A percentile compares a stretch with the other conserved stretches of the same genome.
Evolutionary conservation across 2,113 vertebrate species (phyloP).

Genomic region (Platichthys stellatus): DNA sequence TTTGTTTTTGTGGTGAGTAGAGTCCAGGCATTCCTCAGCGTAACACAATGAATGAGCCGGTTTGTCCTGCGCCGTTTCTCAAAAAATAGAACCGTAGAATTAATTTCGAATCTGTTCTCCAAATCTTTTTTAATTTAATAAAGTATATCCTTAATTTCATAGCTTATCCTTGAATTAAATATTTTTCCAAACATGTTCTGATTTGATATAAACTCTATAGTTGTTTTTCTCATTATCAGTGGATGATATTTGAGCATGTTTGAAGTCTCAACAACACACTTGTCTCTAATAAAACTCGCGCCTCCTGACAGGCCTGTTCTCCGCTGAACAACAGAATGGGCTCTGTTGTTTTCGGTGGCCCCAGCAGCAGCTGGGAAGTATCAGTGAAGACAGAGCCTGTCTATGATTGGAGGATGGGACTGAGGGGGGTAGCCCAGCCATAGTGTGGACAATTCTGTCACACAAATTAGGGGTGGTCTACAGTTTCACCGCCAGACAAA

Average conservation of each 20-base stretch:
- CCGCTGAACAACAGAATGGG: conserved; percentile 92
- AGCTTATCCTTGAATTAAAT: background rate
- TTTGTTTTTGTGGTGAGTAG: conserved; percentile 91
- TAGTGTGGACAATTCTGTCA: conserved; percentile 82
- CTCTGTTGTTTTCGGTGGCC: conserved; percentile 91
- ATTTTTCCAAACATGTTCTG: background rate
- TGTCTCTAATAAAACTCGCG: conserved; percentile 91
- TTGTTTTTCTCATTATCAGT: conserved; percentile 85
- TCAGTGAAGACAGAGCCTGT: conserved; percentile 91
- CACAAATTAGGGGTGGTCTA: conserved; percentile 83
- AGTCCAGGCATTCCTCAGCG: conserved; percentile 90
- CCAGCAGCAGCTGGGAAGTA: conserved; percentile 93
- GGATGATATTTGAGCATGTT: conserved; percentile 91
- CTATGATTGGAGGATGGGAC: conserved; percentile 87
- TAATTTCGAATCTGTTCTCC: background rate
- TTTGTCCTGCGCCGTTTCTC: conserved; percentile 87
- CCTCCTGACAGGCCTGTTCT: conserved; percentile 89
- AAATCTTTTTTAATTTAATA: too few species aligned
- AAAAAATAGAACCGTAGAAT: conserved; percentile 86
- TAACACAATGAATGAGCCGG: conserved; percentile 95
- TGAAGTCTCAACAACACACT: conserved; percentile 90
- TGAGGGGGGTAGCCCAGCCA: conserved; percentile 82
- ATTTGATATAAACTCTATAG: background rate
- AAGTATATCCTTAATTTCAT: too few species aligned
- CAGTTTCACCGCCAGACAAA: conserved; percentile 33